phyloP scores from a whole-genome alignment of 1,140 invertebrate species.

The Camponotus floridanus region DNA sequence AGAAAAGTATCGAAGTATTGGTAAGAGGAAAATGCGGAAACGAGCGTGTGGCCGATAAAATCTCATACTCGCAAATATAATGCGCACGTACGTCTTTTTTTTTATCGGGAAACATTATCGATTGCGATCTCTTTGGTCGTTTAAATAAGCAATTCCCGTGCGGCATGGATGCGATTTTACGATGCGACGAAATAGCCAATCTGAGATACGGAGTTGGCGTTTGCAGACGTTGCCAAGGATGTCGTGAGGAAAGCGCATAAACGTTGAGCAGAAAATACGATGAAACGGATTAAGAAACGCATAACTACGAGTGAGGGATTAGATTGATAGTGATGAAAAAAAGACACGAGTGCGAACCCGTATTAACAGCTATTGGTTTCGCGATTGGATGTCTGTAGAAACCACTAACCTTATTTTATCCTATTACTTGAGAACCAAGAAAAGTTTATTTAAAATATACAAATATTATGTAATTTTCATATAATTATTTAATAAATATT shows the following conservation, averaged over 20 bases:
- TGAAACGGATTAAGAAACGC: constrained; percentile 51
- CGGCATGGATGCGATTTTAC: constrained; percentile 26
- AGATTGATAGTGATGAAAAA: constrained; percentile 43
- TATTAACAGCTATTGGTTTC: constrained; percentile 28
- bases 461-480: not conserved
- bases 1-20: constrained; percentile 33
- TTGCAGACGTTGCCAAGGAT: constrained; percentile 16
- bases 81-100: constrained; percentile 6
- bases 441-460: not conserved
- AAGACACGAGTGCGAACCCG: not conserved
- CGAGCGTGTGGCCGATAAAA: constrained; percentile 43
- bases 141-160: constrained; percentile 50
- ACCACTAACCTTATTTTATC: not conserved
- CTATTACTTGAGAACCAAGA: not conserved
- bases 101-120: constrained; percentile 31
- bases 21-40: not conserved
- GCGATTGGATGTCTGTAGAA: not conserved
- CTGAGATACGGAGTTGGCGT: constrained; percentile 33
- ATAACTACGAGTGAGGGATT: constrained; percentile 26
- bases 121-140: constrained; percentile 43
- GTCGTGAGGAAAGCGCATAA: constrained; percentile 12
- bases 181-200: constrained; percentile 26
- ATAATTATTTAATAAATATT: constrained; percentile 27
- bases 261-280: constrained; percentile 37
- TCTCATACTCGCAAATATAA: constrained; percentile 36